phyloP scores from a whole-genome alignment of 2,113 vertebrate species.

The Calypte anna region DNA sequence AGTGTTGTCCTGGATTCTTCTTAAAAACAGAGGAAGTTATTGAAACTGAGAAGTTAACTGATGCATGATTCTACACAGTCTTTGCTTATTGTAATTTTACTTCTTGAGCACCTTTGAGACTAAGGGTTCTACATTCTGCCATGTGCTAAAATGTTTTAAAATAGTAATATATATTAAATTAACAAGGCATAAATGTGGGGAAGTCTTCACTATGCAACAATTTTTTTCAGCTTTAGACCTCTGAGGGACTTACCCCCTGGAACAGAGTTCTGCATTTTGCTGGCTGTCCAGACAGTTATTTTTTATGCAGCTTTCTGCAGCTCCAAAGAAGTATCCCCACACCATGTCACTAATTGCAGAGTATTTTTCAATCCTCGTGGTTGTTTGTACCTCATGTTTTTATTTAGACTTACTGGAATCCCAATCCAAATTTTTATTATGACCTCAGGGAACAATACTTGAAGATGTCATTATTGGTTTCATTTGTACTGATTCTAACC shows the following conservation, averaged over 20 bases:
- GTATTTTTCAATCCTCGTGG: background rate
- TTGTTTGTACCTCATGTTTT: background rate
- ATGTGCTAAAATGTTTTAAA: background rate
- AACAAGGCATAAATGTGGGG: background rate
- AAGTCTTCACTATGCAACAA: background rate
- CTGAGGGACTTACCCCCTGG: background rate
- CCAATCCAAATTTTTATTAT: background rate
- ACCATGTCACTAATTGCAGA: background rate
- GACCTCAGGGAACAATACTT: background rate
- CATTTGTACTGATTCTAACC: background rate
- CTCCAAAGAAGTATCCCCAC: background rate
- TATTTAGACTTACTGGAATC: background rate
- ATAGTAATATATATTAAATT: background rate
- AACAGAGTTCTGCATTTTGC: background rate
- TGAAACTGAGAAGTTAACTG: background rate
- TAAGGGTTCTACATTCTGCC: background rate
- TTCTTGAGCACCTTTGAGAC: background rate
- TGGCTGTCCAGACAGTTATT: background rate
- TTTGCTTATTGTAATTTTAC: background rate
- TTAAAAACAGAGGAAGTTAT: background rate
- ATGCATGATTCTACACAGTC: background rate
- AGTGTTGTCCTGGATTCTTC: fast-evolving
- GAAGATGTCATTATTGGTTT: background rate
- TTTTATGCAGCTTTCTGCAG: background rate
- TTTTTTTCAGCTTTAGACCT: background rate